Evolutionary conservation across 2,797 vertebrate genomes (phyloP), one percentile per base, ranked within the genome.

Genomic region (Oceanodroma leucorhoa): DNA sequence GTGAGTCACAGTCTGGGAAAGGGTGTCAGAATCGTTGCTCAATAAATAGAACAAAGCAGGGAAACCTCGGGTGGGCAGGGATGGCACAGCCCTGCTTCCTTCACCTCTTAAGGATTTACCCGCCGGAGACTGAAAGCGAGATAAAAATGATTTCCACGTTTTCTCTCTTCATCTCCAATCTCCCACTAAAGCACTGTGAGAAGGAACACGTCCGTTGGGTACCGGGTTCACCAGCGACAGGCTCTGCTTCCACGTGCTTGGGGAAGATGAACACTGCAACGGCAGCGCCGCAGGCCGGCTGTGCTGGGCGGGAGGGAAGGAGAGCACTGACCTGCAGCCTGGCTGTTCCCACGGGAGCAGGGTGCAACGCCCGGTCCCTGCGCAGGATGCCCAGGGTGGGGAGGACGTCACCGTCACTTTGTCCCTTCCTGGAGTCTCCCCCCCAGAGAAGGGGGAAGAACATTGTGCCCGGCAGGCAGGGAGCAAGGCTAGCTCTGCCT

Each of bases 1-100:
- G 23, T 96, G 95, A 97, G 83, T 97, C 96, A 96, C 89, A 8
- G 87, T 75, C 95, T 94, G 91, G 83, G 73, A 91, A 91, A 93
- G 76, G 76, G 92, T 83, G 91, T 93, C 77, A 69, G 92, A 78
- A 83, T 34, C 46, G 3, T 43, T 76, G 89, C 80, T 93, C 82
- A 93, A 83, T 81, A 96, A 95, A 95, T 55, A 94, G 95, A 96
- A 94, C 87, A 94, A 93, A 94, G 90, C 54, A 87, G 86, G 93
- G 95, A 95, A 95, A 65, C 91, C 94, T 94, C 7, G 40, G 77
- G 93, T 95, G 94, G 95, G 93, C 95, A 96, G 93, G 73, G 66
- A 93, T 76, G 66, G 87, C 91, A 91, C 87, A 95, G 83, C 57
- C 87, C 53, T 34, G 32, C 89, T 86, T 77, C 89, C 89, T n/a